Base-by-base conservation (phyloP, 1,140 invertebrate species). In the Aphis gossypii region DNA sequence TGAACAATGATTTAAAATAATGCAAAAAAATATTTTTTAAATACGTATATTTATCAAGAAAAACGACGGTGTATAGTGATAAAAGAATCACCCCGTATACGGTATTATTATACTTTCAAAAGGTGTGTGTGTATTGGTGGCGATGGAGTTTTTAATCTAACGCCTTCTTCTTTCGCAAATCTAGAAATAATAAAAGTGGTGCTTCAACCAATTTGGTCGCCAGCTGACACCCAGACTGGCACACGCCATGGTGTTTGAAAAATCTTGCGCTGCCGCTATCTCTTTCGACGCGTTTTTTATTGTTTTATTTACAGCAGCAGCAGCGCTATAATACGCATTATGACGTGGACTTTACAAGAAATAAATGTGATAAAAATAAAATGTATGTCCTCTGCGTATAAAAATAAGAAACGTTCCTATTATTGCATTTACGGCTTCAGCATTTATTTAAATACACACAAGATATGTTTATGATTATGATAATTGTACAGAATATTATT, bases 131-230 rank as follows among this genome's bases (percentile, higher is more conserved):
- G 60, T 68, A 4, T 11, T 0, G 25, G 25, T 30, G 4, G 30
- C 60, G 14, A 68, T 76, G 30, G 14, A 18, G 46, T 83, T 92
- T 92, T 92, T 84, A 92, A 92, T 92, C n/a, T 92, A 84, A 92
- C 18, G 44, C 20, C 60, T 76, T n/a, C 30, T 4, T 18, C 0
- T 14, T 35, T 18, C 30, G 14, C n/a, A n/a, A 51, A 44, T 82
- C 14, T 35, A 92, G 46, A 82, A 92, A 92, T 92, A 92, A 82
- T 82, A 92, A 83, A 92, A 92, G 48, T 56, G 1, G 68, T 35
- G 46, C 20, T 92, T 92, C 83, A 92, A 46, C 68, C 91, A 92
- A 92, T 92, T 92, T 83, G 46, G 46, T 91, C 35, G 91, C 91
- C 60, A 92, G 91, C 91, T 92, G 91, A 83, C 68, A 83, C 90